Conservation (phyloP, 2,113 vertebrate genomes). For the Phrynosoma platyrhinos region DNA sequence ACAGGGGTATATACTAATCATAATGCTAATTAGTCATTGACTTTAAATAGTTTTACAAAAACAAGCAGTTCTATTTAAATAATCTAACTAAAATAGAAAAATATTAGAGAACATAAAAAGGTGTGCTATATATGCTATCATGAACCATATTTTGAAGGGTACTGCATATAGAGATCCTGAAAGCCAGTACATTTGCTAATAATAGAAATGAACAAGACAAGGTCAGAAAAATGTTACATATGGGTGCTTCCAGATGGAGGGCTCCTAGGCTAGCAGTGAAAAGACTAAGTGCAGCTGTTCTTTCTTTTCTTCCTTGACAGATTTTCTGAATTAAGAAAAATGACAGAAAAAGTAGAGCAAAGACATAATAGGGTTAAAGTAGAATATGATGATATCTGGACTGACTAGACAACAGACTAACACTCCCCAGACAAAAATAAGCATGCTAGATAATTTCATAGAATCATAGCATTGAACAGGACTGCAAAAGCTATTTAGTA, state of each 20-base stretch:
- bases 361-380: background rate
- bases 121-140: background rate
- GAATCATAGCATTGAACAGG: no score
- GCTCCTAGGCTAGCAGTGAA: background rate
- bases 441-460: background rate
- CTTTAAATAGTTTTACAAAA: conserved; percentile 55
- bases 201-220: background rate
- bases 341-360: background rate
- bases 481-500: no score
- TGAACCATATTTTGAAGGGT: background rate
- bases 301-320: background rate
- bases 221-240: background rate
- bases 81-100: conserved; percentile 10
- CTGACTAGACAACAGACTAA: background rate
- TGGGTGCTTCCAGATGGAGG: background rate
- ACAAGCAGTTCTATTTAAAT: conserved; percentile 51
- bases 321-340: background rate
- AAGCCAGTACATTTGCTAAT: background rate
- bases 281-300: background rate
- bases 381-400: background rate
- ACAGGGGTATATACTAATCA: conserved; percentile 55
- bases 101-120: background rate
- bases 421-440: background rate
- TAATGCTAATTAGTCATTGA: conserved; percentile 63
- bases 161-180: background rate